Conservation (phyloP, 2,888 invertebrate species). For the Cetonia aurata region DNA sequence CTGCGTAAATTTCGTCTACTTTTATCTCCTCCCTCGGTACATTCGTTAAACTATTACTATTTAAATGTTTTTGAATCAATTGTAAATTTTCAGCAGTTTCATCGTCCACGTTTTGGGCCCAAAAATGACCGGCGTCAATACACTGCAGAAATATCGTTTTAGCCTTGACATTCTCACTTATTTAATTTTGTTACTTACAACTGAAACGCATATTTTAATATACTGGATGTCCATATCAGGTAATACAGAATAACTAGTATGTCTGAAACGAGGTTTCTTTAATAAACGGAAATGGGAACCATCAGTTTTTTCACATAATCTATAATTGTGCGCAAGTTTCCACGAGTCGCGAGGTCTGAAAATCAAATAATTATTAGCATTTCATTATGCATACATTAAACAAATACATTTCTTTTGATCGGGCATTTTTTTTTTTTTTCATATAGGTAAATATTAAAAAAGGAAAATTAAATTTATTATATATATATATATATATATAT, state of each 20-base stretch:
- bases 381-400: background rate
- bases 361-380: slow-evolving; percentile 7
- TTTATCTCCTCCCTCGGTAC: slow-evolving; percentile 57
- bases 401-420: background rate
- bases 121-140: slow-evolving; percentile 77
- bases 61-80: slow-evolving; percentile 64
- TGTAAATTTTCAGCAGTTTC: slow-evolving; percentile 61
- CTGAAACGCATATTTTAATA: slow-evolving; percentile 70
- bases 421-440: too few species aligned
- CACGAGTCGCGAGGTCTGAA: slow-evolving; percentile 51
- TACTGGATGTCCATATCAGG: slow-evolving; percentile 73
- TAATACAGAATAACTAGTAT: slow-evolving; percentile 66
- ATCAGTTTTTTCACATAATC: slow-evolving; percentile 38
- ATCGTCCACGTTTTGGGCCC: slow-evolving; percentile 72
- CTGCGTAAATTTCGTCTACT: slow-evolving; percentile 71
- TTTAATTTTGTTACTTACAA: slow-evolving; percentile 66
- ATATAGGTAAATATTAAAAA: too few species aligned
- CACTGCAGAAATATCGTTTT: slow-evolving; percentile 63
- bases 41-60: slow-evolving; percentile 60
- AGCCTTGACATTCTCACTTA: background rate
- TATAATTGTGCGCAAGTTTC: slow-evolving; percentile 51
- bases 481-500: too few species aligned
- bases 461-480: too few species aligned
- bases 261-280: slow-evolving; percentile 17
- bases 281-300: slow-evolving; percentile 14